Conservation (phyloP, 2,797 vertebrate genomes). For the Sebastes reedi region DNA sequence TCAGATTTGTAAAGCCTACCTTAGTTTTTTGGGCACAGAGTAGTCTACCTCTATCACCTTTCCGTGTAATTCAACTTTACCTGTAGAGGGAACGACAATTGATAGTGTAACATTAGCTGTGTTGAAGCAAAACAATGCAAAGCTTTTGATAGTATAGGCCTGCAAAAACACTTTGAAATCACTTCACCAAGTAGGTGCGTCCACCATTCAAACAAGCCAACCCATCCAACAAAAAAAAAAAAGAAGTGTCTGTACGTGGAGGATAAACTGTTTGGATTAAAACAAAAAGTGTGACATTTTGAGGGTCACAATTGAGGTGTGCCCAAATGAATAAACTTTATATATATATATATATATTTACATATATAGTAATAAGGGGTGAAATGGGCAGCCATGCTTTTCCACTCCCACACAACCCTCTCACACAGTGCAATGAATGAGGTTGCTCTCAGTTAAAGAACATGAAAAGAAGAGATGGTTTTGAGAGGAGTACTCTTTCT, state of each 20-base stretch:
- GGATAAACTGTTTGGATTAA: conserved; percentile 36
- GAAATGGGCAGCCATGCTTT: conserved; percentile 86
- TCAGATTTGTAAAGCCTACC: conserved; percentile 81
- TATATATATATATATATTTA: conserved; percentile 62
- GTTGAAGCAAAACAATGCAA: conserved; percentile 54
- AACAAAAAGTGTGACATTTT: conserved; percentile 36
- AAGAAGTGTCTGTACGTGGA: conserved; percentile 27
- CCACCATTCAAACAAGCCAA: conserved; percentile 66
- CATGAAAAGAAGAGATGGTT: conserved; percentile 71
- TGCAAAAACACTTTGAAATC: conserved; percentile 72
- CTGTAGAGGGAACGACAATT: conserved; percentile 79
- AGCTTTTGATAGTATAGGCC: conserved; percentile 40
- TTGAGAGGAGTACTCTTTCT: conserved; percentile 41
- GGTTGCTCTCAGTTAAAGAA: conserved; percentile 62
- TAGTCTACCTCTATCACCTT: conserved; percentile 98
- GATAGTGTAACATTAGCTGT: conserved; percentile 67
- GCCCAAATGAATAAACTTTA: conserved; percentile 80
- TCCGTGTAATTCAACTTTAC: conserved; percentile 96
- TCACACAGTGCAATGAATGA: conserved; percentile 67
- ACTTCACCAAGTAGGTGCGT: conserved; percentile 76
- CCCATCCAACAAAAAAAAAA: neutral
- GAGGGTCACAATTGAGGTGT: conserved; percentile 51
- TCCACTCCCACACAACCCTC: conserved; percentile 85
- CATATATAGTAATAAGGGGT: conserved; percentile 64
- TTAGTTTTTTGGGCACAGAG: conserved; percentile 95